Base-by-base conservation (phyloP, 2,888 invertebrate species). In the Lithophane leautieri region DNA sequence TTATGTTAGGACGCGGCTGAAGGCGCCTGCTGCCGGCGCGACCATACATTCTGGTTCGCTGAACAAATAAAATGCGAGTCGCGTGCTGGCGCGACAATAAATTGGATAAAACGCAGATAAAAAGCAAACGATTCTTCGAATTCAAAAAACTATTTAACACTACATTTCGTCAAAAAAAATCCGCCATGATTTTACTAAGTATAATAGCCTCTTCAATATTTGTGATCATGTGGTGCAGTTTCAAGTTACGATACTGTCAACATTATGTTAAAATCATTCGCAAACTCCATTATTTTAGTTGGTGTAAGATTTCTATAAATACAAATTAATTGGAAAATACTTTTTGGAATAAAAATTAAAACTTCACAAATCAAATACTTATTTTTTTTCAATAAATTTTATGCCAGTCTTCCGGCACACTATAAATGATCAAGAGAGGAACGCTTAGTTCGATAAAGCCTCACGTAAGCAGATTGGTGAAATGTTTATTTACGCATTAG, bases 211-310 rank as follows among this genome's bases (percentile, higher is more conserved):
- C 25, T 60, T 16, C 11, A 9, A 50, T 19, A 65, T 68, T 73
- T 54, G 56, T 73, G 19, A 8, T 56, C 82, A 74, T 78, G 79
- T 76, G 76, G 66, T 11, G 42, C 12, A 63, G 61, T 72, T 40
- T 47, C 56, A 75, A 77, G 63, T 72, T 69, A 76, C 28, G 54
- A 42, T 76, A 79, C 56, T 65, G 68, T 82, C 76, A 84, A 74
- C 76, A 68, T 77, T 79, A 34, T 50, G 22, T 73, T 69, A 77
- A 78, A 84, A 79, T 68, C 25, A 79, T 75, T 73, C 65, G 4
- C 50, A 70, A 73, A 65, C 58, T 25, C 14, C 7, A 60, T 47
- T 65, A 68, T 63, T 56, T 67, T 47, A 63, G 22, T 72, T 61
- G 9, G 44, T 76, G 25, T 56, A 63, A 40, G 11, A 70, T 70